phyloP scores from a whole-genome alignment of 2,888 invertebrate genomes.

The Dynastes grantii region DNA sequence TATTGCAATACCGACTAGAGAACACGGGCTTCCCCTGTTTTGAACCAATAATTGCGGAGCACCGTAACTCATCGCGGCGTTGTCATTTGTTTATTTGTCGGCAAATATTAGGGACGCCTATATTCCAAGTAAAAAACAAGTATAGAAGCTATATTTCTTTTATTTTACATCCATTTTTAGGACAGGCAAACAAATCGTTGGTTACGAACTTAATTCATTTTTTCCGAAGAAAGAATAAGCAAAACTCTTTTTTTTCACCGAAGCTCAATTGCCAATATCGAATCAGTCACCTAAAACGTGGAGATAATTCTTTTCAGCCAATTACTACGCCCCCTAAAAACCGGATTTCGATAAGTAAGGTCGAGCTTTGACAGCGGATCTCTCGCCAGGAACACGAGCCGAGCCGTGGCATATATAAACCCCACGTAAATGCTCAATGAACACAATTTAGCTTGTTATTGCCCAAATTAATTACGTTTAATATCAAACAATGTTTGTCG shows the following conservation, averaged over 20 bases:
- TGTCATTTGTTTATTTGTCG: constrained; percentile 9
- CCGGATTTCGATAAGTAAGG: constrained; percentile 9
- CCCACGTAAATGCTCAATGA: constrained; percentile 5
- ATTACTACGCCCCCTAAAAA: neutral
- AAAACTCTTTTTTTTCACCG: too few species aligned
- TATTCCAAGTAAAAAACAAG: neutral
- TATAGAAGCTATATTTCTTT: neutral
- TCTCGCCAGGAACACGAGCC: neutral
- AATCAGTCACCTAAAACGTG: neutral
- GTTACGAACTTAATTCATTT: too few species aligned
- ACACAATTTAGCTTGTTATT: constrained; percentile 15
- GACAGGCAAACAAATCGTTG: too few species aligned
- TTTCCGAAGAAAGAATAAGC: too few species aligned
- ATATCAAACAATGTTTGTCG: constrained; percentile 7
- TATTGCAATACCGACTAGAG: neutral
- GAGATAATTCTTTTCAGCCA: constrained; percentile 10
- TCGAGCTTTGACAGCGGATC: constrained; percentile 1
- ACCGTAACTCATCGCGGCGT: neutral
- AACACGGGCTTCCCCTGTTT: neutral
- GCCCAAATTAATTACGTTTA: constrained; percentile 2
- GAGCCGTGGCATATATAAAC: constrained; percentile 1
- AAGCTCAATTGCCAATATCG: neutral
- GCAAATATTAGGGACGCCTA: neutral
- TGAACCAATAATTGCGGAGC: neutral
- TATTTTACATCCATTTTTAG: too few species aligned